These are phyloP conservation scores for Druceiella hillmani DNA, from an alignment of 2,888 invertebrate genomes.

Conservation along the genomic window DNA sequence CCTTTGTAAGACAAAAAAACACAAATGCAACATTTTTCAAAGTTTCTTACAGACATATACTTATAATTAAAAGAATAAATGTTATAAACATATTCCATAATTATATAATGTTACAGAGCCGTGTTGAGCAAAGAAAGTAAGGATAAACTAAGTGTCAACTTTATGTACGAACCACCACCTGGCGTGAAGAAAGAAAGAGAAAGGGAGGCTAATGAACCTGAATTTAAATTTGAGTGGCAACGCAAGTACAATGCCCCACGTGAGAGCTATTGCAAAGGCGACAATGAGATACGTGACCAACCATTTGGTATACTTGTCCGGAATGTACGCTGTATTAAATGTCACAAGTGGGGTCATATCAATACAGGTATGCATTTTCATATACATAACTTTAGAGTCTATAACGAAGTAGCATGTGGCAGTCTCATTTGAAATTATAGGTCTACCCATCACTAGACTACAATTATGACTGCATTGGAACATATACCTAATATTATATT, in stretches of 20 bases:
- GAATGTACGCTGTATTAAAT: conserved; percentile 97
- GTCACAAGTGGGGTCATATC: conserved; percentile 99
- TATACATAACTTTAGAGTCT: no score
- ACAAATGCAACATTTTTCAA: no score
- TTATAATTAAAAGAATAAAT: no score
- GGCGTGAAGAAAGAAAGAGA: conserved; percentile 91
- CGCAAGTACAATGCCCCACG: conserved; percentile 98
- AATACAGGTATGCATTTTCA: conserved; percentile 63
- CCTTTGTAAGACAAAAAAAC: no score
- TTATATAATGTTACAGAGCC: conserved; percentile 57
- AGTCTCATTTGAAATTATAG: no score
- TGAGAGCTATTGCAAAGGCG: conserved; percentile 97
- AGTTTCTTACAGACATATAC: no score
- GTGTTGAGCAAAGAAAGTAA: conserved; percentile 97
- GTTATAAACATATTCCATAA: no score
- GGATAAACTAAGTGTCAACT: conserved; percentile 95
- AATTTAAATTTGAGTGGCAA: conserved; percentile 99
- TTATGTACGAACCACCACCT: conserved; percentile 99
- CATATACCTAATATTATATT: no score
- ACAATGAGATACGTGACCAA: conserved; percentile 96
- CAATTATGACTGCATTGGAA: no score
- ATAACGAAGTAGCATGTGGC: no score
- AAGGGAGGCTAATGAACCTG: conserved; percentile 89
- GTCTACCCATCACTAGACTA: no score
- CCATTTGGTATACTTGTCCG: conserved; percentile 97